phyloP scores from a whole-genome alignment of 2,888 invertebrate genomes.

The Caenorhabditis sp. region DNA sequence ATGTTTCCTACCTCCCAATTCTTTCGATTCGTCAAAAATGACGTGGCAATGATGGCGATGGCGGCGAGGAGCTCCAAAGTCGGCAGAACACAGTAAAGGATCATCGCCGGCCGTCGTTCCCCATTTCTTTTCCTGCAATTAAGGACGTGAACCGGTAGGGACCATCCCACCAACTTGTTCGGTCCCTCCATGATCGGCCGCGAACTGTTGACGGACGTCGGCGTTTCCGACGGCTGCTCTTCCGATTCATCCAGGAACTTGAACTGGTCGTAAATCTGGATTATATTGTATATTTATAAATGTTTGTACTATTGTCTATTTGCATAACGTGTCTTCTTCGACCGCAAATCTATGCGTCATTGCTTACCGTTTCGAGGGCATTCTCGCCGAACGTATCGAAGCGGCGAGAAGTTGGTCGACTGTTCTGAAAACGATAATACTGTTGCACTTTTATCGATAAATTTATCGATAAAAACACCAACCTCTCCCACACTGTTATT shows the following conservation, averaged over 20 bases:
- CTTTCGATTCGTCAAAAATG: conserved; percentile 32
- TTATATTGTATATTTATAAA: not conserved
- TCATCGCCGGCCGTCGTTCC: conserved; percentile 9
- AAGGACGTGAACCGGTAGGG: too few species aligned
- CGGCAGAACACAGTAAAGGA: conserved; percentile 39
- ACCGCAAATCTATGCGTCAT: too few species aligned
- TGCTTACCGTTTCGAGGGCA: conserved; percentile 63
- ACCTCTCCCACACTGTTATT: conserved; percentile 37
- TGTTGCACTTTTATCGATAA: too few species aligned
- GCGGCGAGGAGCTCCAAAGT: conserved; percentile 37
- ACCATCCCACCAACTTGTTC: too few species aligned
- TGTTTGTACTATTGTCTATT: conserved; percentile 3
- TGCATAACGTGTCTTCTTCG: conserved; percentile 19
- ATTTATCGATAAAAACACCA: too few species aligned
- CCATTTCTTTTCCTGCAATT: conserved; percentile 40
- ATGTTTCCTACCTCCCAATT: conserved; percentile 41
- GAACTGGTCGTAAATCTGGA: conserved; percentile 67
- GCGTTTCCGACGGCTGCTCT: conserved; percentile 52
- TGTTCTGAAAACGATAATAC: conserved; percentile 10
- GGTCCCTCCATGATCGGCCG: conserved; percentile 55
- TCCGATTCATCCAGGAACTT: conserved; percentile 64
- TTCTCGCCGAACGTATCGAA: conserved; percentile 66
- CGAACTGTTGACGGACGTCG: conserved; percentile 47
- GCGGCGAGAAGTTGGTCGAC: conserved; percentile 42
- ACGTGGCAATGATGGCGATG: conserved; percentile 22